Percentiles rank a stretch among this genome's conserved stretches.
These are phyloP conservation scores for Camelus bactrianus DNA, from an alignment of 2,113 vertebrate species.

Conservation along the genomic window DNA sequence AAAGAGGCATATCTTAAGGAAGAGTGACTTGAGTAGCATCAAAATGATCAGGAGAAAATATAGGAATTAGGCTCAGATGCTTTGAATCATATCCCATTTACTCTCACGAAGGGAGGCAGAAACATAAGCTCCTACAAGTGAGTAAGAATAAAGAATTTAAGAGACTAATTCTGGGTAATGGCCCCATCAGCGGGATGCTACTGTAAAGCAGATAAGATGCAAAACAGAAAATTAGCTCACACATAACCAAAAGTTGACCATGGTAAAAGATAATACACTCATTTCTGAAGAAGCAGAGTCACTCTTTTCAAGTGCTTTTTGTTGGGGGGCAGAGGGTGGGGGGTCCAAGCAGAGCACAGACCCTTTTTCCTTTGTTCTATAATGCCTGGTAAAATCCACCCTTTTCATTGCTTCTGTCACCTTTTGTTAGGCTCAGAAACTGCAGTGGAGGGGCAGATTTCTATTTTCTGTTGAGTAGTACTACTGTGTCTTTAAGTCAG, in stretches of 20 bases:
- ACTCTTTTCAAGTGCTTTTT: neutral
- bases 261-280: neutral
- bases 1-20: neutral
- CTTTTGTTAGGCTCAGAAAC: conserved; percentile 52
- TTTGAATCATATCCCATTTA: neutral
- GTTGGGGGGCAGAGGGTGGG: neutral
- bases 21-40: neutral
- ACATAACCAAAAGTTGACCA: conserved; percentile 39
- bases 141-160: conserved; percentile 13
- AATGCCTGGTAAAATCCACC: conserved; percentile 20
- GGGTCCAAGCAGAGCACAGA: neutral
- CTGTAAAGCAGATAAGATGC: neutral
- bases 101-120: neutral
- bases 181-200: neutral
- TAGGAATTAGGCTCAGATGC: neutral
- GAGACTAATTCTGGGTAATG: conserved; percentile 44
- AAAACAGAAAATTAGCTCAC: conserved; percentile 12
- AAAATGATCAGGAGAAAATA: conserved; percentile 1
- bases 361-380: conserved; percentile 25
- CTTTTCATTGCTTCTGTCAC: conserved; percentile 22
- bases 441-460: conserved; percentile 18
- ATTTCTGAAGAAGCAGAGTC: conserved; percentile 21
- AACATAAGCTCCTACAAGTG: neutral
- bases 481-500: conserved; percentile 79
- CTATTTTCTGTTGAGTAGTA: conserved; percentile 49